Conservation (phyloP, 2,797 vertebrate species). For the Falco cherrug region DNA sequence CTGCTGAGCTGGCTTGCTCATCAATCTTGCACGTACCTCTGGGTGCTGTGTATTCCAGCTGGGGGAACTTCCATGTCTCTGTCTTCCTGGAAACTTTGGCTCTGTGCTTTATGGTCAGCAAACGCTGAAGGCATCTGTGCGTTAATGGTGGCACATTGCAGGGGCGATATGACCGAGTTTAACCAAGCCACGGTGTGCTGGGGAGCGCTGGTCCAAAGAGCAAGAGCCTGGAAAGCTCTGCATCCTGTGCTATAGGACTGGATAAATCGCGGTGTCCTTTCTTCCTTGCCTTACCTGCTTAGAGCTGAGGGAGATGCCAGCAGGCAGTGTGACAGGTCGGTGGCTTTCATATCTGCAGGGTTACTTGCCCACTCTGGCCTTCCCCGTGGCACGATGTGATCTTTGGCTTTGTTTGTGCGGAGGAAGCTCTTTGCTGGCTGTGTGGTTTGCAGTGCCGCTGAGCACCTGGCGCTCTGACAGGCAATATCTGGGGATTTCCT, state of each 20-base stretch:
- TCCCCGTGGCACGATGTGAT: background rate
- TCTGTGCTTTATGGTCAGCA: background rate
- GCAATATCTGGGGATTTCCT: constrained; percentile 29
- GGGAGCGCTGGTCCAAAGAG: background rate
- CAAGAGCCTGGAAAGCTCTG: background rate
- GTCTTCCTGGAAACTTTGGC: background rate
- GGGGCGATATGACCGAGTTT: background rate
- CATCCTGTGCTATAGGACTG: background rate
- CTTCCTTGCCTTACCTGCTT: background rate
- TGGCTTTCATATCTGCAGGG: background rate
- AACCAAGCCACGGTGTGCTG: background rate
- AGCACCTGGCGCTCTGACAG: background rate
- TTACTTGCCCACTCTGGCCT: background rate
- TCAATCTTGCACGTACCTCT: background rate
- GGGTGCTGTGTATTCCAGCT: background rate
- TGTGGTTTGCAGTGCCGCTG: background rate
- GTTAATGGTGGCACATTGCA: background rate
- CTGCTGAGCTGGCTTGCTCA: background rate
- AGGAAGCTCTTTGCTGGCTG: background rate
- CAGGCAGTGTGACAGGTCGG: rapidly evolving
- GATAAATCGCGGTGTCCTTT: background rate
- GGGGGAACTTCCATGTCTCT: background rate
- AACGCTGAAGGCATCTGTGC: background rate
- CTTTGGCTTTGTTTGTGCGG: background rate
- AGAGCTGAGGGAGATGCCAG: background rate